These are phyloP conservation scores for Actinostola sp. DNA, from an alignment of 92 coral and sea anemone genomes.

Conservation along the genomic window DNA sequence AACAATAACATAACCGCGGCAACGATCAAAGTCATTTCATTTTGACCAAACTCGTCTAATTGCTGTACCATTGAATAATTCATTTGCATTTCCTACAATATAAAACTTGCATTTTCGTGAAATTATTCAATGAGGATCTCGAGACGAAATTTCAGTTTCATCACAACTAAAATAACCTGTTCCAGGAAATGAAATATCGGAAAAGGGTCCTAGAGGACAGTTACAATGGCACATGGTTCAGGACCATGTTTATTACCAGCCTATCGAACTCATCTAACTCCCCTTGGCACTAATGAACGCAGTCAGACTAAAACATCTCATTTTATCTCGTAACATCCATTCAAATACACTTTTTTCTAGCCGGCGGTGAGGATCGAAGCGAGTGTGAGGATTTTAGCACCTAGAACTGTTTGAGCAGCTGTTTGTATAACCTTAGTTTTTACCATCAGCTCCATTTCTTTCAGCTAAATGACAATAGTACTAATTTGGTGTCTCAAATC, in stretches of 20 bases:
- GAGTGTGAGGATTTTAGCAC: conserved; percentile 14
- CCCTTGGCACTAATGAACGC: too few relatives aligned
- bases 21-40: conserved; percentile 7
- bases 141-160: too few relatives aligned
- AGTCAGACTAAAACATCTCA: not conserved
- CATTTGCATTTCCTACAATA: not conserved
- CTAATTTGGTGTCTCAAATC: conserved; percentile 2
- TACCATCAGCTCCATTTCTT: not conserved
- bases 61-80: conserved; percentile 5
- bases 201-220: not conserved
- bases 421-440: not conserved
- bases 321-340: not conserved
- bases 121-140: too few relatives aligned
- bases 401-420: conserved; percentile 18
- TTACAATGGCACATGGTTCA: not conserved
- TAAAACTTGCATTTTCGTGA: not conserved
- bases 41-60: not conserved
- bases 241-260: not conserved
- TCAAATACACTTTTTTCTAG: conserved; percentile 4
- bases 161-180: not conserved
- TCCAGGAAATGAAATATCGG: not conserved
- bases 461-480: conserved; percentile 3
- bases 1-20: not conserved
- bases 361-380: not conserved
- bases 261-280: too few relatives aligned